A percentile compares a stretch with the other conserved stretches of the same genome.
phyloP scores from a whole-genome alignment of 2,113 vertebrate genomes.

The Solenodon paradoxus region DNA sequence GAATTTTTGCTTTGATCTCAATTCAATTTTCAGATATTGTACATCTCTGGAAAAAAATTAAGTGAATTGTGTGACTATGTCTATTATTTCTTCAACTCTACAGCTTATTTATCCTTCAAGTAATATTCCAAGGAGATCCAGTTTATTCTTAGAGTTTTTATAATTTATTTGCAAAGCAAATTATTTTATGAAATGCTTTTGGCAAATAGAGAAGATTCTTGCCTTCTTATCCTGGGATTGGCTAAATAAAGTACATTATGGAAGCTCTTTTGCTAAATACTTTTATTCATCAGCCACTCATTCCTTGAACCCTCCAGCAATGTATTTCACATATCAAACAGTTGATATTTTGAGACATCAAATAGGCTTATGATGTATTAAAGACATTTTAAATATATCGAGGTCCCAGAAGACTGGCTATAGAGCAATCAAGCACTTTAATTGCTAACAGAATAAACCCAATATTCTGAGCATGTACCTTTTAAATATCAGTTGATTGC shows the following conservation, averaged over 20 bases:
- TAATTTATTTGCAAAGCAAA: background rate
- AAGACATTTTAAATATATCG: background rate
- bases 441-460: conserved; percentile 1
- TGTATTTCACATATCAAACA: background rate
- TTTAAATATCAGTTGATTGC: background rate
- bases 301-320: background rate
- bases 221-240: background rate
- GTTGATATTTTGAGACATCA: background rate
- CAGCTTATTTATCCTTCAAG: background rate
- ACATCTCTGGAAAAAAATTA: background rate
- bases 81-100: background rate
- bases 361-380: background rate
- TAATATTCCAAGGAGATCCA: background rate
- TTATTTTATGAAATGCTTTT: conserved; percentile 5
- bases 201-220: background rate
- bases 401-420: background rate
- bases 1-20: background rate
- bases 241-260: background rate
- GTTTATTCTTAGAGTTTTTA: background rate
- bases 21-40: background rate
- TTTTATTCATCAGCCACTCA: background rate
- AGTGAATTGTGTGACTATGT: background rate
- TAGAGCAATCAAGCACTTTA: background rate
- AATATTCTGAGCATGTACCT: background rate
- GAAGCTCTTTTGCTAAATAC: background rate